These are phyloP conservation scores for Aspidapion aeneum DNA, from an alignment of 2,888 invertebrate genomes.

Conservation along the genomic window DNA sequence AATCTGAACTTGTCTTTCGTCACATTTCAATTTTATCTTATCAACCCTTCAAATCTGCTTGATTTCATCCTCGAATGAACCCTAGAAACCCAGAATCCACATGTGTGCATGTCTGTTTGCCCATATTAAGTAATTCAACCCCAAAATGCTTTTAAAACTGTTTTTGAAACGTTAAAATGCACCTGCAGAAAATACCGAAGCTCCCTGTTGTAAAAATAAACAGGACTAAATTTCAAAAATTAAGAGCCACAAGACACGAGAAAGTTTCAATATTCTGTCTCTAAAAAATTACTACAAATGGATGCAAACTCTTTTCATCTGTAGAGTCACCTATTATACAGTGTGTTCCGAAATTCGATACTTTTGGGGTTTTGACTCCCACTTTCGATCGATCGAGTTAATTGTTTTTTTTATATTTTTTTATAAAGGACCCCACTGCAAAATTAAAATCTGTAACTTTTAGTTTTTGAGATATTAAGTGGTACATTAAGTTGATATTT, in stretches of 20 bases:
- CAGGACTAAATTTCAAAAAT: not conserved
- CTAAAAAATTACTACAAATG: too few species aligned
- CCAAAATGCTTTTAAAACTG: not conserved
- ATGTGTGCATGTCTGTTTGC: not conserved
- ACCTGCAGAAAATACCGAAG: conserved; percentile 8
- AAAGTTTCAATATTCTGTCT: not conserved
- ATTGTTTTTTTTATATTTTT: too few species aligned
- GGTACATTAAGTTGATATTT: too few species aligned
- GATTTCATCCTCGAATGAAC: not conserved
- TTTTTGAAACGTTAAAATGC: not conserved
- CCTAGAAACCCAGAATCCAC: conserved; percentile 1
- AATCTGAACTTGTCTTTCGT: too few species aligned
- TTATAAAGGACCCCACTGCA: too few species aligned
- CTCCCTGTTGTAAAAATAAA: conserved; percentile 11
- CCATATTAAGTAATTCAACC: not conserved
- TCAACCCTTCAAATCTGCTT: not conserved
- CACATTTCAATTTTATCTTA: not conserved
- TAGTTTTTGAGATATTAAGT: too few species aligned
- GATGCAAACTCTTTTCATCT: too few species aligned
- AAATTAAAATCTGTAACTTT: too few species aligned
- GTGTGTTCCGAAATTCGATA: too few species aligned
- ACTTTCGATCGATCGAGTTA: too few species aligned
- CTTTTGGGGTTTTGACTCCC: too few species aligned
- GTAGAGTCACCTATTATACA: too few species aligned
- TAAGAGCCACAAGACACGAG: not conserved